A percentile compares a stretch with the other conserved stretches of the same genome.
Conservation (phyloP, 2,888 invertebrate species). For the Zaprionus obscuricornis region DNA sequence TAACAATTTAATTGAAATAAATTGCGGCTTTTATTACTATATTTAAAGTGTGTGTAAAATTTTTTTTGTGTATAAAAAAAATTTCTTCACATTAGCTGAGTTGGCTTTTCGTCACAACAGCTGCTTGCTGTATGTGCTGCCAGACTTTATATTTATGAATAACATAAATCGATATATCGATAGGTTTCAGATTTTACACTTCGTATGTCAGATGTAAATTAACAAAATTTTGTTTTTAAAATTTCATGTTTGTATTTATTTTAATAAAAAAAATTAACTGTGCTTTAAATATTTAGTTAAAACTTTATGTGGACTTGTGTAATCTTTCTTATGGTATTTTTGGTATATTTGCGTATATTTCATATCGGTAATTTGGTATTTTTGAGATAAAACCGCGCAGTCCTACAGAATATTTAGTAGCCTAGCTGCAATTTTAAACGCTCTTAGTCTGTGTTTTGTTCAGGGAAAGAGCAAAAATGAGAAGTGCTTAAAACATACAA, state of each 20-base stretch:
- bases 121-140: conserved; percentile 43
- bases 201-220: neutral
- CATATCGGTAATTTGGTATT: neutral
- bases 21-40: conserved; percentile 22
- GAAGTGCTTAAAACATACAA: conserved; percentile 14
- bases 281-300: too few species aligned
- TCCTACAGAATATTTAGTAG: conserved; percentile 24
- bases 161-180: conserved; percentile 9
- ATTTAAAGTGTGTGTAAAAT: conserved; percentile 31
- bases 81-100: conserved; percentile 72
- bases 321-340: neutral
- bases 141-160: conserved; percentile 6
- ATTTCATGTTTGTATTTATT: too few species aligned
- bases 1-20: conserved; percentile 32
- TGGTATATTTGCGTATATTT: neutral
- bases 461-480: conserved; percentile 25
- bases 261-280: too few species aligned
- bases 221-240: too few species aligned
- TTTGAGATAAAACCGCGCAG: too few species aligned
- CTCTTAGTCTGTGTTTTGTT: conserved; percentile 32
- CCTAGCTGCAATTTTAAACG: conserved; percentile 45
- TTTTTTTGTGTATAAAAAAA: conserved; percentile 55
- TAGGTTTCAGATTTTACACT: neutral
- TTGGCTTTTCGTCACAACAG: conserved; percentile 70
- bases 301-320: too few species aligned